Percentiles rank a stretch among this genome's conserved stretches.
Evolutionary conservation across 30 jellyfish, hydroid and myxozoan genomes (phyloP).

Genomic region (Aurelia coerulea): DNA sequence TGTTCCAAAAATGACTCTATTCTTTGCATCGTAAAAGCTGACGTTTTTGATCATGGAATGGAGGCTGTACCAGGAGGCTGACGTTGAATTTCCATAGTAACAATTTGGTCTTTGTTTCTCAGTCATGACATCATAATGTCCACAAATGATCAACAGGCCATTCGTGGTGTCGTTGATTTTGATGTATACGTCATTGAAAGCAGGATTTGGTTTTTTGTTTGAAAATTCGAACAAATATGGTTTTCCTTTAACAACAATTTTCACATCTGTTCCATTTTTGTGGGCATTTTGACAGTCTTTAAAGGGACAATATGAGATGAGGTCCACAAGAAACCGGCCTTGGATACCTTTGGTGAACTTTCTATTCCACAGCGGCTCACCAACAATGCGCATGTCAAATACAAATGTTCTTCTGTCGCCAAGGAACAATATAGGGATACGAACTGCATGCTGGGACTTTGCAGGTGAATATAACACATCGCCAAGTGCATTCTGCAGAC

Average conservation of each 20-base stretch:
- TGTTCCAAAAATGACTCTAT: slow-evolving; percentile 7
- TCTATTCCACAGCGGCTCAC: slow-evolving; percentile 9
- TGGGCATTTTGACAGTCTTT: slow-evolving; percentile 13
- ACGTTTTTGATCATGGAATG: neutral
- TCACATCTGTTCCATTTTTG: neutral
- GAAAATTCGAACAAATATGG: neutral
- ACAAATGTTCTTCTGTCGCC: slow-evolving; percentile 5
- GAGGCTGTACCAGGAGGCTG: slow-evolving; percentile 29
- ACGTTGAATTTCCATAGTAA: slow-evolving; percentile 37
- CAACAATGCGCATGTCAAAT: slow-evolving; percentile 12
- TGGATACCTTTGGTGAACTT: neutral
- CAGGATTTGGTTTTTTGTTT: neutral
- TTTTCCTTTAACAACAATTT: slow-evolving; percentile 4
- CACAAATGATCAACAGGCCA: slow-evolving; percentile 25
- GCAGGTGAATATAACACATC: slow-evolving; percentile 8
- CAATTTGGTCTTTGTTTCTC: neutral
- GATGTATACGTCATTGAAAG: neutral
- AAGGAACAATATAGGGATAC: slow-evolving; percentile 17
- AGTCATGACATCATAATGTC: neutral
- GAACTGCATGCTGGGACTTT: slow-evolving; percentile 23
- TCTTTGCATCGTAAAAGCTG: slow-evolving; percentile 9
- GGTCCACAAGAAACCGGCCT: slow-evolving; percentile 35
- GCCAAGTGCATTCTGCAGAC: slow-evolving; percentile 19
- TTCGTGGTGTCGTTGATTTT: neutral
- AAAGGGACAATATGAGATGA: slow-evolving; percentile 34